Conservation (phyloP, 2,113 vertebrate species). For the Morphnarchus princeps region DNA sequence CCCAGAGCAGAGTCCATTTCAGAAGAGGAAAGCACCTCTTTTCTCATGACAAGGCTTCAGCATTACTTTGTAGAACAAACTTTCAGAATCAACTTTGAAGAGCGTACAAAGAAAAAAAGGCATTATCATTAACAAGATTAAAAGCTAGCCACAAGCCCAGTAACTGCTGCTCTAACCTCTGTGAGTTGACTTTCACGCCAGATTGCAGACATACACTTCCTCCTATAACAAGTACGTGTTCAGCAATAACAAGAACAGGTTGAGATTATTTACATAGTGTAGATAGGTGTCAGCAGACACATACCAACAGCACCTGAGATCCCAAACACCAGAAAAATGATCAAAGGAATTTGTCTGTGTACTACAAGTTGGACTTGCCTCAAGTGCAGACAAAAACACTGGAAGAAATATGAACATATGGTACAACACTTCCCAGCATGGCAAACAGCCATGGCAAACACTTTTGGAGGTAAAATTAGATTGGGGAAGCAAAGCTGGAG, state of each 20-base stretch:
- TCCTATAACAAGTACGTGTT: neutral
- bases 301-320: slow-evolving; percentile 3
- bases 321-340: neutral
- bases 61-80: neutral
- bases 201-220: neutral
- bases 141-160: neutral
- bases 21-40: neutral
- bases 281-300: slow-evolving; percentile 24
- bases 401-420: slow-evolving; percentile 47
- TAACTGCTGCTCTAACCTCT: slow-evolving; percentile 25
- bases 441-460: slow-evolving; percentile 46
- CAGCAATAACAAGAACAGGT: neutral
- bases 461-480: slow-evolving; percentile 50
- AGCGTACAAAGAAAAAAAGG: neutral
- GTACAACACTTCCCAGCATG: slow-evolving; percentile 6
- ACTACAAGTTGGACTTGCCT: neutral
- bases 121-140: slow-evolving; percentile 29
- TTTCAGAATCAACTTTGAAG: slow-evolving; percentile 18
- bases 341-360: slow-evolving; percentile 16
- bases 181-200: neutral
- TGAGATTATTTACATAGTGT: neutral
- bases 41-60: neutral
- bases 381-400: slow-evolving; percentile 22
- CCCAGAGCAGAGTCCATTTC: neutral
- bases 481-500: slow-evolving; percentile 12